Percentiles rank a stretch among this genome's conserved stretches.
These are phyloP conservation scores for Aurelia aurita DNA, from an alignment of 30 jellyfish, hydroid and myxozoan species.

Conservation along the genomic window DNA sequence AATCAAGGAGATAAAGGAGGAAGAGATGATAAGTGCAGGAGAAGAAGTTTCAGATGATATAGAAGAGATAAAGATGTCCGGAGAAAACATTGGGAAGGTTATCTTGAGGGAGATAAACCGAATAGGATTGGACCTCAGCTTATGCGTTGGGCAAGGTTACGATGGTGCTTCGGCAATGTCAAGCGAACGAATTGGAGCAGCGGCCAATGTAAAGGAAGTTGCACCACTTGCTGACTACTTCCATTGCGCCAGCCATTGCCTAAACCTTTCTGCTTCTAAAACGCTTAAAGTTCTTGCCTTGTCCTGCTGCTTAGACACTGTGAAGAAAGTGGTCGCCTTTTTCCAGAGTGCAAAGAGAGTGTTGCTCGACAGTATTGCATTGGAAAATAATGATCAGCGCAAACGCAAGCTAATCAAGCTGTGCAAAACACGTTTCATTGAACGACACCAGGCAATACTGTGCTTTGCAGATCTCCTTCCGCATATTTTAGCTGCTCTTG, in stretches of 20 bases:
- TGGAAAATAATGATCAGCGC: constrained; percentile 6
- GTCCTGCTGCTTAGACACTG: background rate
- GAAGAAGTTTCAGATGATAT: constrained; percentile 1
- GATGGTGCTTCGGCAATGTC: constrained; percentile 33
- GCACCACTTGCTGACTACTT: background rate
- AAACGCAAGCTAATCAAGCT: constrained; percentile 14
- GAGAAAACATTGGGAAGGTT: constrained; percentile 6
- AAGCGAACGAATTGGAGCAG: constrained; percentile 12
- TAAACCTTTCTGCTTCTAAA: constrained; percentile 23
- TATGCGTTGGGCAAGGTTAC: constrained; percentile 32
- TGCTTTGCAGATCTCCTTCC: too few species aligned
- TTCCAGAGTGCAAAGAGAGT: constrained; percentile 13
- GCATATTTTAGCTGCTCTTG: too few species aligned
- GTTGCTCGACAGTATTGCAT: constrained; percentile 4
- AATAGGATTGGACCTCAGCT: constrained; percentile 10
- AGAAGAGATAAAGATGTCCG: background rate
- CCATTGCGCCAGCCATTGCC: constrained; percentile 47
- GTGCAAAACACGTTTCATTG: constrained; percentile 23
- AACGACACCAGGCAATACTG: background rate
- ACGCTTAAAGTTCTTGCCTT: constrained; percentile 13
- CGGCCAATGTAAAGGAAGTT: constrained; percentile 9
- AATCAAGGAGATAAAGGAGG: constrained; percentile 15
- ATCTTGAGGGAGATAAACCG: constrained; percentile 12
- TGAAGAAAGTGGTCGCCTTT: background rate
- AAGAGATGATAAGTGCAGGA: background rate